A percentile compares a stretch with the other conserved stretches of the same genome.
Evolutionary conservation across 2,888 invertebrate species (phyloP).

Genomic region (Idaea dimidiata): DNA sequence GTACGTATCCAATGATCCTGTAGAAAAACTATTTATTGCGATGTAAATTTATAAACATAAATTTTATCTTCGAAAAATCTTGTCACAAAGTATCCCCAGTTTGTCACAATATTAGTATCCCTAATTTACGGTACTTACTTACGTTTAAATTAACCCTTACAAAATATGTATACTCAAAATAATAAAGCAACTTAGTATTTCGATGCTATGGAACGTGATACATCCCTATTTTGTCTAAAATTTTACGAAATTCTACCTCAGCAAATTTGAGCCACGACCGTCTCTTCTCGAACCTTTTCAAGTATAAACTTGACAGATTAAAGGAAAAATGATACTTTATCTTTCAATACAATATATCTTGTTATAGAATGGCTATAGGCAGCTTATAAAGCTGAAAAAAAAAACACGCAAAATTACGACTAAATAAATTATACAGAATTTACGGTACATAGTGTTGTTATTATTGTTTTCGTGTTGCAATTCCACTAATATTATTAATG

Average conservation of each 20-base stretch:
- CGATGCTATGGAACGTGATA: conserved; percentile 4
- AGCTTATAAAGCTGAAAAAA: not conserved
- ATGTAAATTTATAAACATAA: too few species aligned
- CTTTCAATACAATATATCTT: not conserved
- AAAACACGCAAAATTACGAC: not conserved
- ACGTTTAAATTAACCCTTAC: not conserved
- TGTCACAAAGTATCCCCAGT: too few species aligned
- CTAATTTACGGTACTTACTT: too few species aligned
- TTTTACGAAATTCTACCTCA: conserved; percentile 1
- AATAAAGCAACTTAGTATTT: not conserved
- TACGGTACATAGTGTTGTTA: too few species aligned
- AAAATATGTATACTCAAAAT: not conserved
- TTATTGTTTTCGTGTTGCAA: too few species aligned
- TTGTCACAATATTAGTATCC: too few species aligned
- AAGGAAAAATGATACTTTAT: not conserved
- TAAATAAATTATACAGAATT: too few species aligned
- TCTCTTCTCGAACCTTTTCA: not conserved
- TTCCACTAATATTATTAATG: too few species aligned
- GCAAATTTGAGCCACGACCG: not conserved
- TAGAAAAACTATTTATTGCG: too few species aligned
- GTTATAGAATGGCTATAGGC: not conserved
- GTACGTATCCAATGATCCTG: too few species aligned
- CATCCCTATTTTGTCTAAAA: conserved; percentile 3
- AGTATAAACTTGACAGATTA: not conserved
- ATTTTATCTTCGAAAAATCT: too few species aligned